Evolutionary conservation across 1,140 invertebrate species (phyloP).

Genomic region (Psilanteris sp.): DNA sequence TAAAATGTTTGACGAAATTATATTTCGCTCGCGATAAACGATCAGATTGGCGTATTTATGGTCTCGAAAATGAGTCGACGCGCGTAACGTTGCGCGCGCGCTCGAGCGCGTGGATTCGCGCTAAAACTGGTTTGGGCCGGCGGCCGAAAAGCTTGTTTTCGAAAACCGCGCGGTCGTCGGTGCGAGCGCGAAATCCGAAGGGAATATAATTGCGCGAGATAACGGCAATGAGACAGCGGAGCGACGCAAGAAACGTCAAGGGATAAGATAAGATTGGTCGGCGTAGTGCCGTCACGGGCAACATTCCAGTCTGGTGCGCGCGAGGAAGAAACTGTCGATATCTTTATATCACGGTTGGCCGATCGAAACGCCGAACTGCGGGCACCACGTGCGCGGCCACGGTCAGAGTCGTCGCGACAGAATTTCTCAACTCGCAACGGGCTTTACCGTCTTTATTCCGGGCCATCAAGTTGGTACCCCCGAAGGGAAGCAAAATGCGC

Average conservation of each 20-base stretch:
- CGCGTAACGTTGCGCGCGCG: too few species aligned
- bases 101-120: too few species aligned
- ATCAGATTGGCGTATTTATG: constrained; percentile 36
- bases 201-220: constrained; percentile 23
- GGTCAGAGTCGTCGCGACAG: too few species aligned
- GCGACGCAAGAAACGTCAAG: constrained; percentile 66
- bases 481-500: too few species aligned
- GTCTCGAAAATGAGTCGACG: constrained; percentile 46
- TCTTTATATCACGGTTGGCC: constrained; percentile 42
- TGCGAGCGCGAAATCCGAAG: constrained; percentile 22
- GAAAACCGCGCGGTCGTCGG: too few species aligned
- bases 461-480: too few species aligned
- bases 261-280: constrained; percentile 75
- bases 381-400: constrained; percentile 1
- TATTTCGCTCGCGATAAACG: constrained; percentile 46
- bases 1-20: constrained; percentile 25
- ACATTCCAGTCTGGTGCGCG: constrained; percentile 18
- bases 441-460: too few species aligned
- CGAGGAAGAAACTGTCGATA: constrained; percentile 29
- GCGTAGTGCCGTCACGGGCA: constrained; percentile 53
- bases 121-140: too few species aligned
- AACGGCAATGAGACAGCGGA: constrained; percentile 34
- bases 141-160: too few species aligned
- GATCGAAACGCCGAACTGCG: constrained; percentile 42
- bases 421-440: too few species aligned